Percentiles rank a stretch among this genome's conserved stretches.
Evolutionary conservation across 2,888 invertebrate genomes (phyloP).

Genomic region (Ferrisia virgata): DNA sequence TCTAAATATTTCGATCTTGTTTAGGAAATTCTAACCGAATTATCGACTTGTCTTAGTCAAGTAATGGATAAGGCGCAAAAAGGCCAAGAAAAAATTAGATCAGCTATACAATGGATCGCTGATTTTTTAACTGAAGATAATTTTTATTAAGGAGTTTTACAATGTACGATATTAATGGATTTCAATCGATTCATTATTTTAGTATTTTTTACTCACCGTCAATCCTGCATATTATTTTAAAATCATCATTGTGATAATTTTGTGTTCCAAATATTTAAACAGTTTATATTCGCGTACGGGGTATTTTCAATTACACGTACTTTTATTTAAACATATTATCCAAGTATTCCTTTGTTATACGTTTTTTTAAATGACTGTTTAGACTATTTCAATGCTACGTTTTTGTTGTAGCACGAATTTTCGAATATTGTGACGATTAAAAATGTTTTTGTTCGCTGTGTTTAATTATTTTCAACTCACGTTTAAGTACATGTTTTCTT

Average conservation of each 20-base stretch:
- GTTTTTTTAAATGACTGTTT: not conserved
- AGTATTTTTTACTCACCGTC: no score
- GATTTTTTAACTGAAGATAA: not conserved
- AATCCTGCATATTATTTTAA: not conserved
- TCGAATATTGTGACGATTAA: not conserved
- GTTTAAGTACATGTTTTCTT: no score
- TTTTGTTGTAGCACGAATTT: not conserved
- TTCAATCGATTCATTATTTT: not conserved
- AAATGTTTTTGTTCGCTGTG: not conserved
- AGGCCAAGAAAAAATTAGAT: not conserved
- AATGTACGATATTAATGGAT: not conserved
- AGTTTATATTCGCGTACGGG: not conserved
- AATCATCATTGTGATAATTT: not conserved
- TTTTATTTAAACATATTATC: not conserved
- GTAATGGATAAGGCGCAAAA: not conserved
- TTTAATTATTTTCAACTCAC: not conserved
- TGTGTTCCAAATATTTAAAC: not conserved
- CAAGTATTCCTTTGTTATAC: not conserved
- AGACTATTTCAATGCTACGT: not conserved
- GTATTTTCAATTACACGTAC: not conserved
- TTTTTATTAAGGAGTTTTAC: not conserved
- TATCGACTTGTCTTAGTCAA: not conserved
- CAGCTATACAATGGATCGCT: not conserved
- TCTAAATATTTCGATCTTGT: not conserved
- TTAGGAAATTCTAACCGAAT: not conserved